Percentiles rank a stretch among this genome's conserved stretches.
These are phyloP conservation scores for Troilus luridus DNA, from an alignment of 2,888 invertebrate genomes.

Conservation along the genomic window DNA sequence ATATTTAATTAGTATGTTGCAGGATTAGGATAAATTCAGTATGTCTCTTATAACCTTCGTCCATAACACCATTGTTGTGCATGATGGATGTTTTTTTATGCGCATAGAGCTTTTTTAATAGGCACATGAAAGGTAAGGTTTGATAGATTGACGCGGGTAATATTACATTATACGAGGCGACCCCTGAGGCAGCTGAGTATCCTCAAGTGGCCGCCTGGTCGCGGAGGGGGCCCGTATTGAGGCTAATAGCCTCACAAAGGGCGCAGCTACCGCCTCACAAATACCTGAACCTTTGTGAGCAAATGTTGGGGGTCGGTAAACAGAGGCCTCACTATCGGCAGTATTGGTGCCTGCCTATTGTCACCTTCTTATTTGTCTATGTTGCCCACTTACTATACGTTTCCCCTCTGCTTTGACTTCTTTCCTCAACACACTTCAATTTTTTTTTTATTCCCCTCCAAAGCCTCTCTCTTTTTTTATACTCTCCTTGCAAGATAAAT, in stretches of 20 bases:
- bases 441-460: not conserved
- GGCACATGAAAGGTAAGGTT: not conserved
- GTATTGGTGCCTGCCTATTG: not conserved
- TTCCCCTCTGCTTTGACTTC: slow-evolving; percentile 23
- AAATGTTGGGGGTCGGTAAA: not conserved
- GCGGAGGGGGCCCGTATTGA: not conserved
- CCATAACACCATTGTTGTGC: not conserved
- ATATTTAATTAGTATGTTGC: not conserved
- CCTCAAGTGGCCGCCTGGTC: not conserved
- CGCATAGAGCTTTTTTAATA: not conserved
- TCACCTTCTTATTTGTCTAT: not conserved
- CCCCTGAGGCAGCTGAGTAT: not conserved
- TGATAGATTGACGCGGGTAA: not conserved
- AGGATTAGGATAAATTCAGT: not conserved
- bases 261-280: not conserved
- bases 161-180: not conserved
- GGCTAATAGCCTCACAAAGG: not conserved
- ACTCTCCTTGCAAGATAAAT: not conserved
- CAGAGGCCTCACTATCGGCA: not conserved
- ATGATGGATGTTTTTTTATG: not conserved
- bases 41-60: no score
- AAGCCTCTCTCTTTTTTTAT: not conserved
- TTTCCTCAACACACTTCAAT: not conserved
- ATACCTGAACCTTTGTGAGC: slow-evolving; percentile 28
- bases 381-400: slow-evolving; percentile 10